Evolutionary conservation across 2,797 vertebrate species (phyloP), one percentile per base, ranked within the genome.

Genomic region (Xenops minutus): DNA sequence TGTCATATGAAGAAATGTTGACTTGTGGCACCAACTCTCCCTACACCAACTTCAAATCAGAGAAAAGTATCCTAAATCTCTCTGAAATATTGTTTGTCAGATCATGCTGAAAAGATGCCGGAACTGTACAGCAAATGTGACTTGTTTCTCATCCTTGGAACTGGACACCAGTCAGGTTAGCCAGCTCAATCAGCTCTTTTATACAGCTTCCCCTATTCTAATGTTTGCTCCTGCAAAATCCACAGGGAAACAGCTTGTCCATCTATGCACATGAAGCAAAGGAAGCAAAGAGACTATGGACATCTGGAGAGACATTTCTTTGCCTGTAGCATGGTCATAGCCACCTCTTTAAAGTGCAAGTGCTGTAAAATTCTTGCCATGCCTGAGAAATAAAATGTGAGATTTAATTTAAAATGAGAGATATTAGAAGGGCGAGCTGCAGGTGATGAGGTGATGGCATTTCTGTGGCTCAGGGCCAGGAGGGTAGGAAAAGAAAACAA

Each of bases 401-500:
- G 63, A 16, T 92, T 90, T 95, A 88, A 95, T 95, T 95, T 95
- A 89, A 95, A 93, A 58, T 68, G 83, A 94, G 95, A 95, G 91
- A 95, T 89, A 85, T 87, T 89, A 64, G 94, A 92, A 71, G n/a
- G 80, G 89, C 4, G 61, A 90, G 80, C 94, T 92, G 91, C 92
- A 95, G 92, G 92, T 96, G 95, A 96, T 46, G 83, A 96, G 93
- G 94, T 91, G 94, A 62, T 87, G 95, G 95, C 94, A 1, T 92
- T 95, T 96, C 74, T 68, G 43, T 92, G 96, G 96, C 85, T 44
- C 1, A 0, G 55, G n/a, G 51, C 89, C 95, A 94, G 88, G 89
- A 96, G 93, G 36, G 94, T 96, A 96, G 96, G 96, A 95, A 96
- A 96, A 63, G 88, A 94, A 97, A 96, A 92, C 77, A 93, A 86